phyloP scores from a whole-genome alignment of 2,113 vertebrate species.

The Oncorhynchus nerka region DNA sequence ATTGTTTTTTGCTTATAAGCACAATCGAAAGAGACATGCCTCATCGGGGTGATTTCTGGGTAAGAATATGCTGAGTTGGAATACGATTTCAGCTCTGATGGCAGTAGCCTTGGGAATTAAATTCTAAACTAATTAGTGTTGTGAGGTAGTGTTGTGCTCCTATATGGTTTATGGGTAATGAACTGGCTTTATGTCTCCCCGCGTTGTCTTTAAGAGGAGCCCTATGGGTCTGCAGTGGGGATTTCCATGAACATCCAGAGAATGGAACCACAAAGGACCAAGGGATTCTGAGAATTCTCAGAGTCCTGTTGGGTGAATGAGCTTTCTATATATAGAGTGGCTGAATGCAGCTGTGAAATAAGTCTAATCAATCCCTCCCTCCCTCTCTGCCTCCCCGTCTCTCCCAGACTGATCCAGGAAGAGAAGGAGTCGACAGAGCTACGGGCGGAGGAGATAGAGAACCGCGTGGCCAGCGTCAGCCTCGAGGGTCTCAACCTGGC shows the following conservation, averaged over 20 bases:
- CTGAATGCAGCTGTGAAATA: neutral
- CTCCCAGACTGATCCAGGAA: constrained; percentile 91
- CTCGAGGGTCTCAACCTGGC: constrained; percentile 95
- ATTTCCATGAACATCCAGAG: constrained; percentile 16
- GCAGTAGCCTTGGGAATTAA: constrained; percentile 17
- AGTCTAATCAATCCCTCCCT: neutral
- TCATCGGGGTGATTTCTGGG: neutral
- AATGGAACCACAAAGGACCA: constrained; percentile 8
- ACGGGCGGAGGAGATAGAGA: constrained; percentile 96
- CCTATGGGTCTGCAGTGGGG: constrained; percentile 5
- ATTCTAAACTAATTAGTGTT: constrained; percentile 43
- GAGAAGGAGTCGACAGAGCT: constrained; percentile 98
- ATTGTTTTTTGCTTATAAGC: constrained; percentile 42
- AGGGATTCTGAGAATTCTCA: neutral
- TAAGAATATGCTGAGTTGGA: neutral
- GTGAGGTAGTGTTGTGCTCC: constrained; percentile 17
- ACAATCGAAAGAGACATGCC: constrained; percentile 6
- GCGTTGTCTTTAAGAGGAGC: constrained; percentile 35
- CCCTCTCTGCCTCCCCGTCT: neutral
- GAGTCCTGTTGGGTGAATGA: neutral
- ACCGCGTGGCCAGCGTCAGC: constrained; percentile 95
- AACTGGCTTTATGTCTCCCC: constrained; percentile 31
- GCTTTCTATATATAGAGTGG: neutral
- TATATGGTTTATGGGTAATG: constrained; percentile 34
- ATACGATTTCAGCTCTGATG: constrained; percentile 22